These are phyloP conservation scores for Ochropleura leucogaster DNA, from an alignment of 2,888 invertebrate species.

Conservation along the genomic window DNA sequence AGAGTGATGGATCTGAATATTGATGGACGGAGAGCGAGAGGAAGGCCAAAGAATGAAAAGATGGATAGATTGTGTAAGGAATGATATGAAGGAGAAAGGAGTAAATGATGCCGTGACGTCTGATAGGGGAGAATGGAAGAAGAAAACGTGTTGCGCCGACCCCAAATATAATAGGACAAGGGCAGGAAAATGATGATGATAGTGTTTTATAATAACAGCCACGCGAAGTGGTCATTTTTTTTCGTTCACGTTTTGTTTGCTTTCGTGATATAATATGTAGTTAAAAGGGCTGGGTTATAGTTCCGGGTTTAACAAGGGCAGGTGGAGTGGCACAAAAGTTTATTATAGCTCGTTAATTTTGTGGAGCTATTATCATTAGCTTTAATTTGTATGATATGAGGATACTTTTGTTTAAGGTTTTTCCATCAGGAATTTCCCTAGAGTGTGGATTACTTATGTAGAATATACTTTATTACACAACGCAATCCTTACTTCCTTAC, in stretches of 20 bases:
- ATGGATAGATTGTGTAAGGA: too few relatives aligned
- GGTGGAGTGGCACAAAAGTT: constrained; percentile 20
- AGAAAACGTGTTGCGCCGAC: too few relatives aligned
- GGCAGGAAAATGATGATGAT: background rate
- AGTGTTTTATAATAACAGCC: constrained; percentile 22
- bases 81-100: too few relatives aligned
- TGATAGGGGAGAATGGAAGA: too few relatives aligned
- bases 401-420: background rate
- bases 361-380: constrained; percentile 25
- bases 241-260: constrained; percentile 43
- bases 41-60: too few relatives aligned
- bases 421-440: background rate
- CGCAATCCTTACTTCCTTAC: too few relatives aligned
- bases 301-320: constrained; percentile 45
- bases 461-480: background rate
- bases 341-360: constrained; percentile 40
- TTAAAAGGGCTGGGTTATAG: constrained; percentile 38
- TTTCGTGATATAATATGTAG: constrained; percentile 40
- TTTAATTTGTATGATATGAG: background rate
- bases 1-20: too few relatives aligned
- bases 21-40: too few relatives aligned
- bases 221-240: constrained; percentile 51
- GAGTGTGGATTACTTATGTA: background rate
- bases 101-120: too few relatives aligned
- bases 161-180: too few relatives aligned